Percentiles rank a stretch among this genome's conserved stretches.
These are phyloP conservation scores for Gavia stellata DNA, from an alignment of 2,113 vertebrate genomes.

Conservation along the genomic window DNA sequence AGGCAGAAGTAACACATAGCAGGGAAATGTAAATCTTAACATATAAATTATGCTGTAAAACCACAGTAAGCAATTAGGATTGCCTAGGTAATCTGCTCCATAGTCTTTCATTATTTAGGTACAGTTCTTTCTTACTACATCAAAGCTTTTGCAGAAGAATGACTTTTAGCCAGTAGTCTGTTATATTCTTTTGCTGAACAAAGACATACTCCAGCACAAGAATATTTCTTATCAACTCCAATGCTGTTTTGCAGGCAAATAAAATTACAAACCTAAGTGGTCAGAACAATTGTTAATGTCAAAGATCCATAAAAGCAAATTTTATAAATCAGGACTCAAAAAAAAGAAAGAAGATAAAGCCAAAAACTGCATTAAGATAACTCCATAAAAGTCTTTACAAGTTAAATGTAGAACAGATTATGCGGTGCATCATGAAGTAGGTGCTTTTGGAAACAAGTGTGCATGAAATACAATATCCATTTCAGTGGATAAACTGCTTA, in stretches of 20 bases:
- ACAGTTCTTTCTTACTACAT: not conserved
- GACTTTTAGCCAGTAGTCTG: not conserved
- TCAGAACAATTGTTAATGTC: not conserved
- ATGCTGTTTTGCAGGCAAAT: not conserved
- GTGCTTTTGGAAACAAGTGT: not conserved
- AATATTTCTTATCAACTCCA: not conserved
- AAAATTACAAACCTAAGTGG: not conserved
- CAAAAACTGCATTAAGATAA: not conserved
- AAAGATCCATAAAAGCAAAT: not conserved
- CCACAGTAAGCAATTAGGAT: not conserved
- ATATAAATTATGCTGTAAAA: not conserved
- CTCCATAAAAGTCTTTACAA: not conserved
- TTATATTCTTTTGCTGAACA: not conserved
- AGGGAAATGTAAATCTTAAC: not conserved
- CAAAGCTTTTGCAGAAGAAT: not conserved
- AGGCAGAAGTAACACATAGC: not conserved
- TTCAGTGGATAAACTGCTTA: not conserved
- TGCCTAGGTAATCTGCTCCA: not conserved
- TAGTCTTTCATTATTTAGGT: not conserved
- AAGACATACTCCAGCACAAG: not conserved
- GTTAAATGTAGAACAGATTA: not conserved
- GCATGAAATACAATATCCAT: not conserved
- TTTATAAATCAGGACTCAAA: not conserved
- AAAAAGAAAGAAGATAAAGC: not conserved
- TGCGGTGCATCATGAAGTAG: not conserved